Evolutionary conservation across 2,797 vertebrate genomes (phyloP), one percentile per base, ranked within the genome.

Genomic region (Pelobates cultripes): DNA sequence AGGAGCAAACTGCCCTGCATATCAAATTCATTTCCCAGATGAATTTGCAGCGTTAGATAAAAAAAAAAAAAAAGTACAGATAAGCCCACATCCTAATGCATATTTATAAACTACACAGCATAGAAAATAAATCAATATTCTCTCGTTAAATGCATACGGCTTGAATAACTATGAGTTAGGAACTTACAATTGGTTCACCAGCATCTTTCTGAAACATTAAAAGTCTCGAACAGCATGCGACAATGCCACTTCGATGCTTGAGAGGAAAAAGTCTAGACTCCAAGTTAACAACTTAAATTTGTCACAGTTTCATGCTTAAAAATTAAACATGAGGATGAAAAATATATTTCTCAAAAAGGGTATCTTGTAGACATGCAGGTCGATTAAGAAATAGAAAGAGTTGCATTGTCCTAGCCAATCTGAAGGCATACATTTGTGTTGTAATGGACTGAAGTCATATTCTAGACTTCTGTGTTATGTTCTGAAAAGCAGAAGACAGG

Each of bases 11-110:
- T 85, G 88, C 88, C 44, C 43, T 1, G 91, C 86, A 92, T 91
- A 88, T 85, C 82, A 87, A 87, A 88, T 88, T 85, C 83, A 85
- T 86, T 8, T 3, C 87, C 86, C 82, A 86, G 73, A 86, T 87
- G 88, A 91, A 86, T 90, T 90, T 90, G 91, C 86, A 88, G 88
- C 88, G 47, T 51, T 51, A 51, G 86, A 86, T 91, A 90, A 93
- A 92, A 88, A 89, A 89, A 90, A 90, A 89, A 90, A 89, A 90
- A 91, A 89, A 51, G 3, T 88, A 85, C 87, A 91, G 92, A 89
- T 89, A 92, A 89, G 89, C 75, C 67, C 84, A 85, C 86, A 89
- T 87, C 88, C 89, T 93, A 86, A 93, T 93, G 88, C 90, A 93
- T 93, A 93, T 93, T 93, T 91, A 94, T 93, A 87, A 89, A 86